A percentile compares a stretch with the other conserved stretches of the same genome.
Evolutionary conservation across 2,888 invertebrate species (phyloP).

Genomic region (Napeogenes sylphis): DNA sequence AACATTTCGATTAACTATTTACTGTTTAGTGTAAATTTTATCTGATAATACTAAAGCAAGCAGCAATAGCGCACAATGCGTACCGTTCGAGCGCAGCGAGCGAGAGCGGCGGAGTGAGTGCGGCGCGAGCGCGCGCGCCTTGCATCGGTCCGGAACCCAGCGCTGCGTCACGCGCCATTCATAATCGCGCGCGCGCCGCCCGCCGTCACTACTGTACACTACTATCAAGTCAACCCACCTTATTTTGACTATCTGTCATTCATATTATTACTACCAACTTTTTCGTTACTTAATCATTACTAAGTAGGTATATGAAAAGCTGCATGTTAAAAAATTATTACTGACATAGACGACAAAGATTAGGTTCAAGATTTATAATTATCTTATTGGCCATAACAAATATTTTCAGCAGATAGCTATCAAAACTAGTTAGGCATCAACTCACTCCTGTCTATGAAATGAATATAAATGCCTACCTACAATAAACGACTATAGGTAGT

Average conservation of each 20-base stretch:
- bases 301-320: no score
- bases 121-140: constrained; percentile 29
- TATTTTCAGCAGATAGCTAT: no score
- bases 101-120: constrained; percentile 40
- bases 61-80: constrained; percentile 31
- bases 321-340: no score
- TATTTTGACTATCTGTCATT: constrained; percentile 23
- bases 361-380: no score
- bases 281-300: background rate
- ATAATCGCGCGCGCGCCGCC: constrained; percentile 27
- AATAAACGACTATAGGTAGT: no score
- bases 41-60: constrained; percentile 23
- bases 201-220: constrained; percentile 44
- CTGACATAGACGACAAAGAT: no score
- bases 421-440: no score
- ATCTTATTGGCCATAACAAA: no score
- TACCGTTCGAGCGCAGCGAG: constrained; percentile 43
- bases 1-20: background rate
- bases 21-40: background rate
- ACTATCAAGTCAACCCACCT: constrained; percentile 21
- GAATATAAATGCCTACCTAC: no score
- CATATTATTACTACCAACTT: constrained; percentile 10
- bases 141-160: constrained; percentile 26
- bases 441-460: no score
- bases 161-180: constrained; percentile 35